Percentiles rank a stretch among this genome's conserved stretches.
These are phyloP conservation scores for Cryptotermes secundus DNA, from an alignment of 1,140 invertebrate species.

Conservation along the genomic window DNA sequence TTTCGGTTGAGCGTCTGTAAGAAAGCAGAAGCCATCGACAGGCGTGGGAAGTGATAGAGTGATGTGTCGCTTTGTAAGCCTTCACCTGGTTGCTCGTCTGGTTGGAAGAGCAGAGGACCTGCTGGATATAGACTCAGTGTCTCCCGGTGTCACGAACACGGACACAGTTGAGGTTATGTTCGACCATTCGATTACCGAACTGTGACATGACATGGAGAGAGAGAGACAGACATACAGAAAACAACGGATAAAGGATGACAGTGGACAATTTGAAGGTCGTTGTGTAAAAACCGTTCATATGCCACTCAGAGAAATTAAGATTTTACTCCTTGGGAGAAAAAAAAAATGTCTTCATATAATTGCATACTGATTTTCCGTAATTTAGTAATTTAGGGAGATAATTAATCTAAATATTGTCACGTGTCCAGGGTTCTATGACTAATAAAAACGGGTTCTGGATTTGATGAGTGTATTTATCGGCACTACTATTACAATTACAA, in stretches of 20 bases:
- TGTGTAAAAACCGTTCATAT: neutral
- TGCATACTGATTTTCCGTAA: no score
- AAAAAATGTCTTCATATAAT: no score
- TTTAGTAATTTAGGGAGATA: no score
- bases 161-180: constrained; percentile 6
- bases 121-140: neutral
- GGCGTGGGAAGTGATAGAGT: neutral
- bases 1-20: neutral
- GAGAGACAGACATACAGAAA: neutral
- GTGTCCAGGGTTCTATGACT: no score
- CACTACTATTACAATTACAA: no score
- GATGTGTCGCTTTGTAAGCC: neutral
- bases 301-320: neutral
- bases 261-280: neutral
- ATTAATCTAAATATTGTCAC: no score
- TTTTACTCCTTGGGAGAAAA: no score
- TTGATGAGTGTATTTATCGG: no score
- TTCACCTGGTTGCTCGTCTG: no score
- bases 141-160: constrained; percentile 7
- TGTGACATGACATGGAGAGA: neutral
- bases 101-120: neutral
- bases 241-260: constrained; percentile 8
- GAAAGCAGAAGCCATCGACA: neutral
- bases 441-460: no score
- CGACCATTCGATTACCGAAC: neutral